These are phyloP conservation scores for Yponomeuta cagnagella DNA, from an alignment of 2,888 invertebrate genomes.

Conservation along the genomic window DNA sequence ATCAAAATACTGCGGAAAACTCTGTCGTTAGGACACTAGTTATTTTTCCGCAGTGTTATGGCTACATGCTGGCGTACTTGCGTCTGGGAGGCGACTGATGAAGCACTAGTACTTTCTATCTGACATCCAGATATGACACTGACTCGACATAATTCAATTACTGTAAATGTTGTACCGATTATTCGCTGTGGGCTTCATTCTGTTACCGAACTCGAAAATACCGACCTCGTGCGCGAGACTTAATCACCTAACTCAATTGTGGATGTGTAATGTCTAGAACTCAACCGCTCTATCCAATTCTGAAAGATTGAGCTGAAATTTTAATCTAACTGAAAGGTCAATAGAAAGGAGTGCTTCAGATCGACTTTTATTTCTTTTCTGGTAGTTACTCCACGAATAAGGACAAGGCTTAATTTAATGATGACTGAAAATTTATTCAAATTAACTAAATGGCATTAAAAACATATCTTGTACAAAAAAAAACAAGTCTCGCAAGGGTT, in stretches of 20 bases:
- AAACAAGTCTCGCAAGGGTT: too few species aligned
- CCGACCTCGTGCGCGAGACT: background rate
- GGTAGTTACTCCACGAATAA: background rate
- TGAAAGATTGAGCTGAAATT: conserved; percentile 14
- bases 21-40: background rate
- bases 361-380: background rate
- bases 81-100: background rate
- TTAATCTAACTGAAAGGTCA: conserved; percentile 21
- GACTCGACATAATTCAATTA: conserved; percentile 15
- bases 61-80: background rate
- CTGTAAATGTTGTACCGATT: conserved; percentile 20
- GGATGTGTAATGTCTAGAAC: conserved; percentile 3
- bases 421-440: background rate
- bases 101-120: background rate
- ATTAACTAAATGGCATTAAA: too few species aligned
- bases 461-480: too few species aligned
- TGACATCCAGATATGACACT: conserved; percentile 4
- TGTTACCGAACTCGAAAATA: conserved; percentile 22
- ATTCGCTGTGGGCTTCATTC: conserved; percentile 43
- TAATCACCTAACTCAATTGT: conserved; percentile 8
- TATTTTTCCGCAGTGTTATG: background rate
- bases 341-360: background rate
- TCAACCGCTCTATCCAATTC: background rate
- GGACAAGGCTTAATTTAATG: background rate
- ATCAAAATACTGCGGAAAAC: conserved; percentile 5